Conservation (phyloP, 2,113 vertebrate genomes). For the Cottus gobio region DNA sequence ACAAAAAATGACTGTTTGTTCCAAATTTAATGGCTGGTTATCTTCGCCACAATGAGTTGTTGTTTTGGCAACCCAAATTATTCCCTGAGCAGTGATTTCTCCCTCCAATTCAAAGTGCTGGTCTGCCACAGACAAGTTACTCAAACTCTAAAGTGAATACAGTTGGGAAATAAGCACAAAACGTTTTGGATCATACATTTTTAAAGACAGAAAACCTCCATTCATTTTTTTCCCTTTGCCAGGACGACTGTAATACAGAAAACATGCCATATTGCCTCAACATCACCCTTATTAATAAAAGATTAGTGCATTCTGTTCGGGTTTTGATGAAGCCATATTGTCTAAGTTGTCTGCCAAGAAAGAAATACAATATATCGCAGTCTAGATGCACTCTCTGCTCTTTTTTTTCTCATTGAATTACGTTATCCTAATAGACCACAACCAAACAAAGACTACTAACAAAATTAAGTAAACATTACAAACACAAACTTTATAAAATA, state of each 20-base stretch:
- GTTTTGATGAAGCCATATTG: slow-evolving; percentile 3
- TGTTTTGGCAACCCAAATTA: slow-evolving; percentile 24
- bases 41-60: slow-evolving; percentile 7
- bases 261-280: slow-evolving; percentile 30
- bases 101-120: slow-evolving; percentile 4
- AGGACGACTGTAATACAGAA: slow-evolving; percentile 40
- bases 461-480: slow-evolving; percentile 39
- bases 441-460: slow-evolving; percentile 32
- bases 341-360: background rate
- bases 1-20: slow-evolving; percentile 37
- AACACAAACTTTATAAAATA: slow-evolving; percentile 39
- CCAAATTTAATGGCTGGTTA: slow-evolving; percentile 41
- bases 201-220: slow-evolving; percentile 40
- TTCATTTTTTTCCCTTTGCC: slow-evolving; percentile 50
- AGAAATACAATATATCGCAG: slow-evolving; percentile 17
- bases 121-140: slow-evolving; percentile 34
- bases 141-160: slow-evolving; percentile 44
- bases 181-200: slow-evolving; percentile 37
- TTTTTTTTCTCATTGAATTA: slow-evolving; percentile 1
- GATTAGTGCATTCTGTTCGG: slow-evolving; percentile 18
- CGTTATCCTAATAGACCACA: slow-evolving; percentile 54
- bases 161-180: slow-evolving; percentile 39
- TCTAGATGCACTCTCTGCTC: slow-evolving; percentile 11
- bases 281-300: slow-evolving; percentile 29
- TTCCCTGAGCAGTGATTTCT: slow-evolving; percentile 28